phyloP scores from a whole-genome alignment of 2,113 vertebrate genomes.

The Hucho hucho region DNA sequence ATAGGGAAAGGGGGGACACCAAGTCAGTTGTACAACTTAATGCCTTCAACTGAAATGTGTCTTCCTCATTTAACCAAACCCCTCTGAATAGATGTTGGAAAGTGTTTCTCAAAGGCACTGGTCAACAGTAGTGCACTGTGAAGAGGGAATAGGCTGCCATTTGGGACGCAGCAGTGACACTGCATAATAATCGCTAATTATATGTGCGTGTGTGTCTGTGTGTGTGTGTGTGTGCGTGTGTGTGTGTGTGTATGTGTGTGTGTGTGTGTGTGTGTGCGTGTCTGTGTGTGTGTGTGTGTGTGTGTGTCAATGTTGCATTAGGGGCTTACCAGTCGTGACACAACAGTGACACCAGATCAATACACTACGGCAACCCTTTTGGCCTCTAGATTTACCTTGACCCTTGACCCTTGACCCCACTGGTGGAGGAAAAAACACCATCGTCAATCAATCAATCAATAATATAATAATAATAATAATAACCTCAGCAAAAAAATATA shows the following conservation, averaged over 20 bases:
- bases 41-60: too few relatives aligned
- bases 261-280: not conserved
- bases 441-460: too few relatives aligned
- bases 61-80: too few relatives aligned
- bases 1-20: too few relatives aligned
- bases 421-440: not conserved
- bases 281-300: not conserved
- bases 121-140: not conserved
- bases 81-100: too few relatives aligned
- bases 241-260: not conserved
- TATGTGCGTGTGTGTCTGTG: not conserved
- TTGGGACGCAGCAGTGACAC: constrained; percentile 54
- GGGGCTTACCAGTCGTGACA: constrained; percentile 1
- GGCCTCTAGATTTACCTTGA: not conserved
- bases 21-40: too few relatives aligned
- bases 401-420: not conserved
- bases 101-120: too few relatives aligned
- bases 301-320: not conserved
- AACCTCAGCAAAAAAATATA: not conserved
- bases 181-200: constrained; percentile 58
- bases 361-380: not conserved
- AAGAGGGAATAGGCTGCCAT: constrained; percentile 8
- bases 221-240: constrained; percentile 9
- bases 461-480: not conserved
- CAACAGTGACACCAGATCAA: not conserved